Evolutionary conservation across 2,888 invertebrate genomes (phyloP), one percentile per base, ranked within the genome.

Genomic region (Cartodere bifasciata): DNA sequence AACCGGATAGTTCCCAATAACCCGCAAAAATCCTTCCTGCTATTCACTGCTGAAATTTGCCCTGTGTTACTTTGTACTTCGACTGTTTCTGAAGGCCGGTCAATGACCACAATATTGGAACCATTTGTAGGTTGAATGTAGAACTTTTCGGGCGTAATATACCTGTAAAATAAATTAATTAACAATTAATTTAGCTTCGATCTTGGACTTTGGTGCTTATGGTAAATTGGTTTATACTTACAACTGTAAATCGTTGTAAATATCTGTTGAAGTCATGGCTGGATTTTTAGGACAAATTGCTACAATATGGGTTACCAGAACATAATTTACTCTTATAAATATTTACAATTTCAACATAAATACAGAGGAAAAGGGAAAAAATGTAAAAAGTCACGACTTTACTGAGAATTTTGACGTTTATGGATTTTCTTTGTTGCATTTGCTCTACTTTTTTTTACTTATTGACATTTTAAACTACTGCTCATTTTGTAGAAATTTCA

Each of bases 141-240:
- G 60, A 91, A 88, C 56, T 82, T 84, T 48, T 92, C 91, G 29
- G 82, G 73, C n/a, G 88, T 87, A 41, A 77, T 77, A 48, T 86
- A 86, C 45, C 85, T 86, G 49, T 34, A 65, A 65, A 39, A 43
- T 44, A 42, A 30, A 31, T 37, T 42, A 29, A 36, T 28, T 32
- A 5, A 16, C 16, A 16, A 10, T 7, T 7, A 11, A 10, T 7
- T 23, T 13, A 13, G 15, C 11, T 7, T 16, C 20, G n/a, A n/a
- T n/a, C n/a, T n/a, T n/a, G n/a, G n/a, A n/a, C n/a, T n/a, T n/a
- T n/a, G n/a, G n/a, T n/a, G 12, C 11, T 28, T 16, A 13, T 21
- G 15, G 6, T 11, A n/a, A 24, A 21, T 12, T 23, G 7, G 16
- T 3, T 20, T 4, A 16, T 16, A 52, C 50, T 48, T 42, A 52